phyloP scores from a whole-genome alignment of 2,888 invertebrate species.

The Halictus ligatus region DNA sequence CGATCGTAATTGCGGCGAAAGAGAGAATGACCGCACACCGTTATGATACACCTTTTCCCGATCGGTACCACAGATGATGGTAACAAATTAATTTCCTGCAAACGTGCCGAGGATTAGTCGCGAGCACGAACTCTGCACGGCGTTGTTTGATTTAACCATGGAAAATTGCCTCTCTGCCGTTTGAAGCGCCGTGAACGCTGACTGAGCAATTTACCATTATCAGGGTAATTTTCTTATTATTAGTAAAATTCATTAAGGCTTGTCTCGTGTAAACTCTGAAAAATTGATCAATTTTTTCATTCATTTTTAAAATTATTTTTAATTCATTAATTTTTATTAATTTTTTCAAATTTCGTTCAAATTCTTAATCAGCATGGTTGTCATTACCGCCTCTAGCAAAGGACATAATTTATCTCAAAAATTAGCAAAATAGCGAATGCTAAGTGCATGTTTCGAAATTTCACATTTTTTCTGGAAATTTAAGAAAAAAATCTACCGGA shows the following conservation, averaged over 20 bases:
- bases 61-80: background rate
- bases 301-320: no score
- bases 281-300: no score
- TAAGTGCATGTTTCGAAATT: no score
- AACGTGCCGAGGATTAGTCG: slow-evolving; percentile 11
- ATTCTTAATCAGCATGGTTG: no score
- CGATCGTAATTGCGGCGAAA: slow-evolving; percentile 26
- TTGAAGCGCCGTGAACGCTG: background rate
- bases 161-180: background rate
- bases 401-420: no score
- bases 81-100: background rate
- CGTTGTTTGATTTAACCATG: background rate
- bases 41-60: slow-evolving; percentile 42
- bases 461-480: no score
- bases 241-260: background rate
- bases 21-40: slow-evolving; percentile 34
- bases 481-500: no score
- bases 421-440: no score
- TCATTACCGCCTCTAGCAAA: no score
- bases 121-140: background rate
- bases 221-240: background rate
- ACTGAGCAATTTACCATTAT: no score
- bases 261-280: background rate
- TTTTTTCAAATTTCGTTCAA: no score
- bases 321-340: no score